Base-by-base conservation (phyloP, 2,113 vertebrate species). In the Meriones unguiculatus region DNA sequence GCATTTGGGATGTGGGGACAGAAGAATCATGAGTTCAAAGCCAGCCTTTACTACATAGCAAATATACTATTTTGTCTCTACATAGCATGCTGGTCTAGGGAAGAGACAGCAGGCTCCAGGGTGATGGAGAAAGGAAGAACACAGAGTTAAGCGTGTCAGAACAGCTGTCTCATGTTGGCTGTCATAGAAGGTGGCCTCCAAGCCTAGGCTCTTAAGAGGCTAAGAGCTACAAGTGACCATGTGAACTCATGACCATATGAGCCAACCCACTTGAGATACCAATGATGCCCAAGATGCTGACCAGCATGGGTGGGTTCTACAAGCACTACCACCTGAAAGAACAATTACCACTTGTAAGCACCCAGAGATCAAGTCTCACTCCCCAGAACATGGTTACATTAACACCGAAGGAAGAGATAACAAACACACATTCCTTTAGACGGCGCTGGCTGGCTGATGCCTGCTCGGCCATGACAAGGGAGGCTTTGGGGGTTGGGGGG, bases 41-140 rank as follows among this genome's bases (percentile, higher is more conserved):
- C 0, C 22, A 88, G 15, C 24, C n/a, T 73, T 38, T 72, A 5
- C 69, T 73, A 28, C 65, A 87, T 24, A 87, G 18, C 30, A 52
- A 87, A n/a, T n/a, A n/a, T n/a, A n/a, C n/a, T 67, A 50, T 62
- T 86, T 95, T 96, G 64, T 57, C 72, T 30, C 32, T 35, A 73
- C 28, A 32, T 35, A 62, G 30, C 24, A 69, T 87, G 82, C 54
- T 0, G 78, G 14, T 80, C 22, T 70, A 32, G 13, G 10, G 10
- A 84, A 73, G n/a, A 85, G 65, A 75, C 7, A 30, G 25, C 5
- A 67, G 50, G 24, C 35, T 85, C 54, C 57, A 69, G 62, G 78
- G 52, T 89, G 85, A 69, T n/a, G 17, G 62, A n/a, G n/a, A 87
- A 85, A 76, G 17, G 22, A 91, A 67, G 22, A 57, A 38, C 64